Evolutionary conservation across 2,888 invertebrate genomes (phyloP).

Genomic region (Molanna angustata): DNA sequence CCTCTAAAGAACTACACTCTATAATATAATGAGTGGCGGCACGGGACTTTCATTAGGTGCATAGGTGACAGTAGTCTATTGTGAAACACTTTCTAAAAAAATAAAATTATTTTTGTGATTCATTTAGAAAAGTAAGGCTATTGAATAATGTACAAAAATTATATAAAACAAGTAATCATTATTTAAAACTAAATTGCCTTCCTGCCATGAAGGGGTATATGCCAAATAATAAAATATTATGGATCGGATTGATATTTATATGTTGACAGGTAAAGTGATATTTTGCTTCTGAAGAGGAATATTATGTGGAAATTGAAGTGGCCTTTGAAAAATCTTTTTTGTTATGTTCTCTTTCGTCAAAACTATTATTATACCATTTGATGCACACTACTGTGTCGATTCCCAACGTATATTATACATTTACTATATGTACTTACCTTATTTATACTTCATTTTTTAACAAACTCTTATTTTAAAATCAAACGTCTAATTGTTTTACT

Average conservation of each 20-base stretch:
- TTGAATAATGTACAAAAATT: slow-evolving; percentile 54
- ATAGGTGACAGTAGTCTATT: slow-evolving; percentile 23
- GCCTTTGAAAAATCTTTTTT: slow-evolving; percentile 36
- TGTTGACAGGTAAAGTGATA: slow-evolving; percentile 39
- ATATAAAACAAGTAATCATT: slow-evolving; percentile 39
- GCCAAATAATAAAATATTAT: slow-evolving; percentile 55
- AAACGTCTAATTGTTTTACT: too few relatives aligned
- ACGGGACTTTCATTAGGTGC: not conserved
- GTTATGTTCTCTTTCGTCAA: slow-evolving; percentile 21
- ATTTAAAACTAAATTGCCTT: slow-evolving; percentile 58
- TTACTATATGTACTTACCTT: too few relatives aligned
- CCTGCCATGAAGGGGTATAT: slow-evolving; percentile 63
- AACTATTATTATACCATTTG: too few relatives aligned
- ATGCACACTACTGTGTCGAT: not conserved
- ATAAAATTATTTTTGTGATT: slow-evolving; percentile 34
- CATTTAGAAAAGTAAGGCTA: slow-evolving; percentile 49
- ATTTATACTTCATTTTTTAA: too few relatives aligned
- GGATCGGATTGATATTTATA: slow-evolving; percentile 39
- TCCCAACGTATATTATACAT: too few relatives aligned
- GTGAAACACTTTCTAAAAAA: slow-evolving; percentile 24
- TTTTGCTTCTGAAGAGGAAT: slow-evolving; percentile 39
- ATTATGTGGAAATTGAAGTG: slow-evolving; percentile 35
- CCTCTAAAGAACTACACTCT: too few relatives aligned
- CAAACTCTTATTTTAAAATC: too few relatives aligned
- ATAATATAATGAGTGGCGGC: too few relatives aligned